A percentile compares a stretch with the other conserved stretches of the same genome.
Evolutionary conservation across 2,113 vertebrate genomes (phyloP).

Genomic region (Stercorarius parasiticus): DNA sequence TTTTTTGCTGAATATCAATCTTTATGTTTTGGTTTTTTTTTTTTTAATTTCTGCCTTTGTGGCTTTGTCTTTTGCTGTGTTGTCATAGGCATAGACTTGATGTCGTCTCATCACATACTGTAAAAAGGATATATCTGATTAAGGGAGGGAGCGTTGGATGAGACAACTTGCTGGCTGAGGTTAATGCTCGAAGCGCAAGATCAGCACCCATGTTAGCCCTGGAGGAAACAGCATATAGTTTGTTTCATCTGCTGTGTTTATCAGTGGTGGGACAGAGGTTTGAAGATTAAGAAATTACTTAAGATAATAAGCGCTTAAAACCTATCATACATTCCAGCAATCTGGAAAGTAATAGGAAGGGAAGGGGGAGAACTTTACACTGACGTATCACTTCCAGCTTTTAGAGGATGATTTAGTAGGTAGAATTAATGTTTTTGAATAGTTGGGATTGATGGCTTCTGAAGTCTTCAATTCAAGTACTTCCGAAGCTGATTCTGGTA

Average conservation of each 20-base stretch:
- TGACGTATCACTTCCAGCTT: neutral
- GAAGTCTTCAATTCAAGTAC: neutral
- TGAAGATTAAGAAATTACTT: neutral
- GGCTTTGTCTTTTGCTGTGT: neutral
- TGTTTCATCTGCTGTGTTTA: neutral
- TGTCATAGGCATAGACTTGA: neutral
- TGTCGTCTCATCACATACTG: neutral
- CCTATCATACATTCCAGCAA: neutral
- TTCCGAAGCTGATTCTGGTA: neutral
- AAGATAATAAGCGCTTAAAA: neutral
- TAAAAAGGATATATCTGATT: neutral
- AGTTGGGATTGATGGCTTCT: neutral
- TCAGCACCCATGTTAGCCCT: neutral
- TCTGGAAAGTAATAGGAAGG: neutral
- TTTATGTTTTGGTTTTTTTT: neutral
- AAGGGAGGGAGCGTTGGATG: neutral
- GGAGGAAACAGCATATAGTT: neutral
- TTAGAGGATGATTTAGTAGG: neutral
- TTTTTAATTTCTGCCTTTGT: neutral
- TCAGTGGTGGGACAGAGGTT: neutral
- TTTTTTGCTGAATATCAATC: neutral
- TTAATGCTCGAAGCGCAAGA: neutral
- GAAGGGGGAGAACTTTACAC: neutral
- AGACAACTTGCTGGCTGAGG: neutral
- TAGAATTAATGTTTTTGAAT: neutral